phyloP scores from a whole-genome alignment of 2,888 invertebrate species.

The Erebia ligea region DNA sequence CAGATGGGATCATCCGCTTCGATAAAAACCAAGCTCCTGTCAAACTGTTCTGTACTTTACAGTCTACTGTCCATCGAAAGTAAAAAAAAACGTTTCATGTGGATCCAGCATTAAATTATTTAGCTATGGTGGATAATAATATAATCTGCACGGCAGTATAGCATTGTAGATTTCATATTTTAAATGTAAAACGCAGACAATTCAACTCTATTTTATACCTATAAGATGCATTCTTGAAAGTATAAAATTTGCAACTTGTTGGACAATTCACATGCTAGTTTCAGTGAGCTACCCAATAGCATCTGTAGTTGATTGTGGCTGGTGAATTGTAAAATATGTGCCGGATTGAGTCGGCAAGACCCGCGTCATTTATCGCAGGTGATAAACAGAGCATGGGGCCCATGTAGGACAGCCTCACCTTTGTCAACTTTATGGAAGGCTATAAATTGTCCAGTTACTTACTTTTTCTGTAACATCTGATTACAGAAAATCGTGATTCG shows the following conservation, averaged over 20 bases:
- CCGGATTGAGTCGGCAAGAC: constrained; percentile 25
- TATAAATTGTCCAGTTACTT: constrained; percentile 22
- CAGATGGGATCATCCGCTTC: too few species aligned
- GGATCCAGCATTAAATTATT: too few species aligned
- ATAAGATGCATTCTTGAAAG: too few species aligned
- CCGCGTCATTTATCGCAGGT: constrained; percentile 33
- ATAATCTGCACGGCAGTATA: too few species aligned
- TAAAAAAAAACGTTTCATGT: too few species aligned
- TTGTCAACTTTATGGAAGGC: constrained; percentile 26
- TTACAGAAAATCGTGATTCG: background rate
- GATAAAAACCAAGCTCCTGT: too few species aligned
- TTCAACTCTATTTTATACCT: too few species aligned
- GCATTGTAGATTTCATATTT: too few species aligned
- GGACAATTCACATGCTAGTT: constrained; percentile 6
- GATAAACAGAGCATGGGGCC: constrained; percentile 26
- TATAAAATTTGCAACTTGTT: constrained; percentile 1
- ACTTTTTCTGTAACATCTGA: background rate
- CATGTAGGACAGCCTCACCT: constrained; percentile 22
- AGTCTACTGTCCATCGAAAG: too few species aligned
- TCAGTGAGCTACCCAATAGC: constrained; percentile 8
- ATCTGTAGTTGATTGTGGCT: constrained; percentile 27
- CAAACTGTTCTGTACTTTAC: too few species aligned
- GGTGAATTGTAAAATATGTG: constrained; percentile 30
- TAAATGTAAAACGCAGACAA: background rate
- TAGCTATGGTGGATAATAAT: too few species aligned